A percentile compares a stretch with the other conserved stretches of the same genome.
These are phyloP conservation scores for Oceanodroma leucorhoa DNA, from an alignment of 2,797 vertebrate genomes.

Conservation along the genomic window DNA sequence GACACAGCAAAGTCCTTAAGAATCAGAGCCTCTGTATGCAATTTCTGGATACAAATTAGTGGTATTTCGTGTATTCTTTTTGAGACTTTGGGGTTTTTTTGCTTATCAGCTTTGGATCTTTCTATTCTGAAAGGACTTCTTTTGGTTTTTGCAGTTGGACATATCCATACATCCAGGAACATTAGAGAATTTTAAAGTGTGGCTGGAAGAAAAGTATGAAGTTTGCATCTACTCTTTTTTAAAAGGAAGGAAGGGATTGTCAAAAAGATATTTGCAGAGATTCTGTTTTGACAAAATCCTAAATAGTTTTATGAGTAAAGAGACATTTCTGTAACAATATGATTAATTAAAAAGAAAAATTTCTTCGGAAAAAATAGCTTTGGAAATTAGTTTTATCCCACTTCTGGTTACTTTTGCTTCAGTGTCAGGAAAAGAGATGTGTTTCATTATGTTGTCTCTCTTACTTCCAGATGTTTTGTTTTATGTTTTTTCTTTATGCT, in stretches of 20 bases:
- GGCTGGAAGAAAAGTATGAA: neutral
- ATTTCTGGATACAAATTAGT: neutral
- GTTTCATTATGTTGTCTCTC: neutral
- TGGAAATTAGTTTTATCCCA: neutral
- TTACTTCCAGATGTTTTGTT: neutral
- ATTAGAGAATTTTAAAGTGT: neutral
- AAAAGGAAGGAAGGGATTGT: neutral
- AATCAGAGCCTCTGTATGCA: neutral
- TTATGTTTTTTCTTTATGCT: neutral
- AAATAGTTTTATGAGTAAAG: neutral
- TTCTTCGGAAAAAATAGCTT: neutral
- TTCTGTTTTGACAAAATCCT: neutral
- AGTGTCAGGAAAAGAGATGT: neutral
- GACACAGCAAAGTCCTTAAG: neutral
- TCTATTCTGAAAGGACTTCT: neutral
- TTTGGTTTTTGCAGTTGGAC: neutral
- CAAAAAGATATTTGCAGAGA: neutral
- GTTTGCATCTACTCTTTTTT: neutral
- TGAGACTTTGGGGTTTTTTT: neutral
- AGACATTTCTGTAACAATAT: neutral
- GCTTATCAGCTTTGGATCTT: neutral
- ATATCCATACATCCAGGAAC: neutral
- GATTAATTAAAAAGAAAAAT: neutral
- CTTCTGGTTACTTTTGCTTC: neutral
- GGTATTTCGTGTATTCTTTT: neutral